Conservation (phyloP, 1,140 invertebrate genomes). For the Pachypeltis micranthus region DNA sequence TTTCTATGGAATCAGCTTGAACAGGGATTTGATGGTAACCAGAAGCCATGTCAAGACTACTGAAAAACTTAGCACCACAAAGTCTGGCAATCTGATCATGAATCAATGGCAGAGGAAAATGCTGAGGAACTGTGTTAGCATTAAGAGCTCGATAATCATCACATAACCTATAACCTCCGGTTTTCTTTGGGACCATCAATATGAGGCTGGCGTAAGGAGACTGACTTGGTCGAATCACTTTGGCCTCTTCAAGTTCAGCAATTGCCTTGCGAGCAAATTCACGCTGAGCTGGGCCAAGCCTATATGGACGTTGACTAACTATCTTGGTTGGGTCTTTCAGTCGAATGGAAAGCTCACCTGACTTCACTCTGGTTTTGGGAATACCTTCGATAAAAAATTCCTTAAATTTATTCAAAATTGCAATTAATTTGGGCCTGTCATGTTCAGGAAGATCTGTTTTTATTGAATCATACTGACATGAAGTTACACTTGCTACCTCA, state of each 20-base stretch:
- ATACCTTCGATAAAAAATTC: not conserved
- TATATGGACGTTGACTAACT: slow-evolving; percentile 18
- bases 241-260: not conserved
- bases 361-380: not conserved
- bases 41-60: slow-evolving; percentile 30
- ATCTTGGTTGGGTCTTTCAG: slow-evolving; percentile 6
- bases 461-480: not conserved
- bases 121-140: not conserved
- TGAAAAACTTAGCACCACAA: slow-evolving; percentile 29
- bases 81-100: slow-evolving; percentile 24
- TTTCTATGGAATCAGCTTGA: slow-evolving; percentile 30
- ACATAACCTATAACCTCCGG: not conserved
- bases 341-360: slow-evolving; percentile 13
- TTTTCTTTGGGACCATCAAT: not conserved
- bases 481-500: too few species aligned
- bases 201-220: not conserved
- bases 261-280: not conserved
- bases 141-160: not conserved
- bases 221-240: not conserved
- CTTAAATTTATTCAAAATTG: not conserved
- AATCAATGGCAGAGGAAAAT: slow-evolving; percentile 25
- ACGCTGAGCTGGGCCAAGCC: not conserved
- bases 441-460: not conserved
- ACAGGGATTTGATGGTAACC: slow-evolving; percentile 35
- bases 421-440: not conserved